Evolutionary conservation across 2,797 vertebrate genomes (phyloP).

Genomic region (Denticeps clupeoides): DNA sequence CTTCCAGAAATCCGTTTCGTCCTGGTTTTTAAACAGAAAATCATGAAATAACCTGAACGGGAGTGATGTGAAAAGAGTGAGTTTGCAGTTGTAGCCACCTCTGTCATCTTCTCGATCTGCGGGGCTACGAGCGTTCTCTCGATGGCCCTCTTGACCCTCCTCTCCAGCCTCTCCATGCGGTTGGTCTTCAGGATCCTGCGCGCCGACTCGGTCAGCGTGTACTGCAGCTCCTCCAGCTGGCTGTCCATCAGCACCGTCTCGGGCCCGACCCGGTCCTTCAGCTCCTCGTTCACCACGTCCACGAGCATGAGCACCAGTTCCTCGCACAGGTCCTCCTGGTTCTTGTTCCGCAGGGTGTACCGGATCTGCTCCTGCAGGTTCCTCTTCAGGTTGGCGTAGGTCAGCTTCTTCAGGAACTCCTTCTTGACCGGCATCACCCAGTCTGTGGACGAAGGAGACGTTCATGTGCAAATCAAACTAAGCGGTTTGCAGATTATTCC

Average conservation of each 20-base stretch:
- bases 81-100: conserved; percentile 35
- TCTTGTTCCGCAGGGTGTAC: conserved; percentile 45
- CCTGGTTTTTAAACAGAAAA: conserved; percentile 34
- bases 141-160: conserved; percentile 49
- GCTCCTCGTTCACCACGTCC: conserved; percentile 46
- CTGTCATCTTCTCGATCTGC: conserved; percentile 46
- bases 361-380: conserved; percentile 64
- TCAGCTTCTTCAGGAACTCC: conserved; percentile 66
- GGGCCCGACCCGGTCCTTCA: conserved; percentile 46
- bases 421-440: conserved; percentile 58
- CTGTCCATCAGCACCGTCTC: conserved; percentile 46
- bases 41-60: neutral
- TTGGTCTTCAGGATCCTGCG: conserved; percentile 52
- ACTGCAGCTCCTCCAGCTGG: conserved; percentile 48
- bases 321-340: conserved; percentile 53
- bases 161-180: conserved; percentile 39
- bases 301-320: conserved; percentile 54
- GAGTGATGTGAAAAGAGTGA: neutral
- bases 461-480: no score
- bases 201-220: conserved; percentile 44
- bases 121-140: conserved; percentile 62
- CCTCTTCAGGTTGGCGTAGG: conserved; percentile 59
- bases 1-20: conserved; percentile 60
- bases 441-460: conserved; percentile 30
- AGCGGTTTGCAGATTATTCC: no score